Base-by-base conservation (phyloP, 2,797 vertebrate species). In the Gymnoscopelus braueri region DNA sequence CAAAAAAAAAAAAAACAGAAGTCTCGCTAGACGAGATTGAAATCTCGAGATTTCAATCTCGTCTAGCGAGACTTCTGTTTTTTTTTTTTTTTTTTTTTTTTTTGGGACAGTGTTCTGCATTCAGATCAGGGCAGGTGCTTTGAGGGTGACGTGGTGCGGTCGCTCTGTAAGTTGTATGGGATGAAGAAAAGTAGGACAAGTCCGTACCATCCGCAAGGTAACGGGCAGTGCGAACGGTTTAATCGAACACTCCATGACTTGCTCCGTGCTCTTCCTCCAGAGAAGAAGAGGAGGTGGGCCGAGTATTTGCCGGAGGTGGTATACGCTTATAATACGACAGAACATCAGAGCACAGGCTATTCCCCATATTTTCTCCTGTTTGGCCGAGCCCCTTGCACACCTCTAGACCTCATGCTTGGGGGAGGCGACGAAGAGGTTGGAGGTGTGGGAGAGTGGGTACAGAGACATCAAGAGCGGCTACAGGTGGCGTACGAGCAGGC, bases 401-500 rank as follows among this genome's bases (percentile, higher is more conserved):
- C 52, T 1, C n/a, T n/a, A 12, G 51, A 53, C 14, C 3, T 53
- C 15, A 7, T 53, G 52, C 8, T 53, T 2, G 52, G 52, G 14
- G 52, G n/a, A 4, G 14, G 14, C 2, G 14, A 53, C 19, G 13
- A 53, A 6, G 14, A 15, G 1, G 4, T 13, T 53, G 52, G 52
- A 53, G 19, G 5, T 6, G 10, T 15, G 3, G 52, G 19, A 2
- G 52, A 53, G 2, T 53, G 13, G 52, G 13, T 51, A 12, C 23
- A 35, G 48, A 44, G 8, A 35, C 62, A 64, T 52, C 52, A 64
- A 23, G 10, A 24, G 24, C 24, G 62, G 23, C 52, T 64, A 44
- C 52, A 64, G 35, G 35, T 44, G 29, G 62, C 24, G 11, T n/a
- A 10, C 13, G 2, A 53, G 1, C 13, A 19, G n/a, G 52, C 14